Evolutionary conservation across 23 tunicate genomes (phyloP).

Genomic region (Trididemnum nubilum): DNA sequence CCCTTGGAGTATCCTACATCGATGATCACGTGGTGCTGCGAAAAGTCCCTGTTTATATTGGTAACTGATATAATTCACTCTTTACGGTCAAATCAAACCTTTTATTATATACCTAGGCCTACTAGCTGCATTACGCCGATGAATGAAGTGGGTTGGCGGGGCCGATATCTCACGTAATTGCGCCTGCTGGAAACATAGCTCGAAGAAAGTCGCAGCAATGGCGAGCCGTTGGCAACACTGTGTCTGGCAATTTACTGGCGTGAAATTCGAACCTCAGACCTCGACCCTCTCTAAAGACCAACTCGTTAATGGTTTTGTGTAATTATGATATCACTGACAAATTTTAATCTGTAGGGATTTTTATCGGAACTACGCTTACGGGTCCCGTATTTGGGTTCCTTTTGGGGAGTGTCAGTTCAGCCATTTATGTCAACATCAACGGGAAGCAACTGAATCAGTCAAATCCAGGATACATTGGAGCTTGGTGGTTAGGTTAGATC

Average conservation of each 20-base stretch:
- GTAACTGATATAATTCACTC: constrained; percentile 9
- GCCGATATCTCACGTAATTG: no score
- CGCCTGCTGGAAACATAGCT: no score
- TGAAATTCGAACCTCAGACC: no score
- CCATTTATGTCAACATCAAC: constrained; percentile 61
- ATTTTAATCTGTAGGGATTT: constrained; percentile 40
- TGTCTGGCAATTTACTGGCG: no score
- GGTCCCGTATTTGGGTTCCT: constrained; percentile 91
- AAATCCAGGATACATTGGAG: constrained; percentile 86
- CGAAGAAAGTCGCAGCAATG: no score
- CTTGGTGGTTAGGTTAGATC: constrained; percentile 88
- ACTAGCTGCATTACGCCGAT: no score
- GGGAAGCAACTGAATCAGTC: constrained; percentile 49
- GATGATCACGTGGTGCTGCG: constrained; percentile 80
- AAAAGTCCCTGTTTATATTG: constrained; percentile 77
- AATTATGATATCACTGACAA: neutral
- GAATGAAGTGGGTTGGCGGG: no score
- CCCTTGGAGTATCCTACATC: constrained; percentile 82
- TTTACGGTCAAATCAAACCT: neutral
- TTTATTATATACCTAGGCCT: neutral
- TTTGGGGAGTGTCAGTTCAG: constrained; percentile 81
- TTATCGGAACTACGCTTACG: constrained; percentile 71
- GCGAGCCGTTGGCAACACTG: no score
- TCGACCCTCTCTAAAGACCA: no score
- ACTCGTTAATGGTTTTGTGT: no score